phyloP scores from a whole-genome alignment of 2,797 vertebrate species.

The Orientallactaga sibirica region DNA sequence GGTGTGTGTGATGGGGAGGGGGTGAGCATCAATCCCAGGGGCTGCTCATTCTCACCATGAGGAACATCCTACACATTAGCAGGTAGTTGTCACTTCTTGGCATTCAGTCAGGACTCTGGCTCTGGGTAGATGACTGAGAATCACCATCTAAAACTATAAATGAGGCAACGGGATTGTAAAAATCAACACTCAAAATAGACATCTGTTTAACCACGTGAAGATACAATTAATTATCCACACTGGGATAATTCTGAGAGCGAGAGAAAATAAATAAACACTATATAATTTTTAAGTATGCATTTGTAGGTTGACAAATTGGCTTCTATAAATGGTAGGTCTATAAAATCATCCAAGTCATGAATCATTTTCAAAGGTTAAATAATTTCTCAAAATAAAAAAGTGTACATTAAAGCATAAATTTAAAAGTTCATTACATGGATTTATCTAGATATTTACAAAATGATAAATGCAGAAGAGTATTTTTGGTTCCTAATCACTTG shows the following conservation, averaged over 20 bases:
- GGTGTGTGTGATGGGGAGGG: background rate
- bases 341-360: conserved; percentile 48
- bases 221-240: conserved; percentile 47
- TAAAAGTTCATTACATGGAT: background rate
- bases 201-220: conserved; percentile 40
- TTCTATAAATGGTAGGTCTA: conserved; percentile 40
- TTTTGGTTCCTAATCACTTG: conserved; percentile 16
- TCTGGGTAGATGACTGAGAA: background rate
- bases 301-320: conserved; percentile 54
- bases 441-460: background rate
- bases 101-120: background rate
- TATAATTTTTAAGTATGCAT: conserved; percentile 41
- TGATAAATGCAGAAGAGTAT: conserved; percentile 19
- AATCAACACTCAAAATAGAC: conserved; percentile 23
- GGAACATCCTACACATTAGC: background rate
- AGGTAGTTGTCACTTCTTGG: background rate
- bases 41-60: background rate
- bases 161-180: conserved; percentile 21
- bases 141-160: conserved; percentile 31
- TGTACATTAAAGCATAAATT: background rate
- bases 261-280: conserved; percentile 67
- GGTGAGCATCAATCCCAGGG: background rate
- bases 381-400: conserved; percentile 52
- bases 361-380: conserved; percentile 53
- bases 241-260: conserved; percentile 53